Evolutionary conservation across 2,113 vertebrate species (phyloP), one percentile per base, ranked within the genome.

Genomic region (Protomyctophum bolini): DNA sequence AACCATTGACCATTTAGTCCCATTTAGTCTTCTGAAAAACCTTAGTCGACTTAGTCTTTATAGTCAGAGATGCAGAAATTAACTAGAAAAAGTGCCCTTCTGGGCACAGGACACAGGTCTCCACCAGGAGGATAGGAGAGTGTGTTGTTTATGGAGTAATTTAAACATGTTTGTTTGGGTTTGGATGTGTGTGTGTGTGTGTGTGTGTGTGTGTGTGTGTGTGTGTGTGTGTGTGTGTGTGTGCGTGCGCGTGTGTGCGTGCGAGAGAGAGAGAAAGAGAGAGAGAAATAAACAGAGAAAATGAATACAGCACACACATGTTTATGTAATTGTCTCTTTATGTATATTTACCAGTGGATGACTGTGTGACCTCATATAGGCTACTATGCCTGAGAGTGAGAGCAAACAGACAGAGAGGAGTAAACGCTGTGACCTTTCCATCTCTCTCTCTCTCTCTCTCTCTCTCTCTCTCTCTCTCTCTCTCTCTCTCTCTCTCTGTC

Each of bases 361-460:
- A 21, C 21, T 21, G 5, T 41, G 33, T 41, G 33, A 41, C 33
- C 33, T 41, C 33, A 41, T 41, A 41, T 41, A n/a, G n/a, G n/a
- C n/a, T n/a, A 41, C 33, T 41, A 41, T 41, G 5, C 3, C 33
- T 41, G 10, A 12, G 56, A 41, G 10, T 50, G 58, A 58, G 58
- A 60, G 48, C 57, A 59, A 59, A 66, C 48, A 47, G 63, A 73
- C 21, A n/a, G 14, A n/a, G 14, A 58, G 46, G 41, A 58, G 51
- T 65, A 64, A 64, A 64, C 56, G 8, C 3, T n/a, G n/a, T 73
- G 63, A 66, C 70, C 47, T 73, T 65, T 65, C 15, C 47, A 28
- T 15, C 63, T 2, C 14, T 11, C 8, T 41, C 12, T 52, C 56
- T n/a, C 63, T 46, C 7, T 7, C 54, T 11, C 11, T 58, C 54